Base-by-base conservation (phyloP, 2,888 invertebrate species). In the Cybosia mesomella region DNA sequence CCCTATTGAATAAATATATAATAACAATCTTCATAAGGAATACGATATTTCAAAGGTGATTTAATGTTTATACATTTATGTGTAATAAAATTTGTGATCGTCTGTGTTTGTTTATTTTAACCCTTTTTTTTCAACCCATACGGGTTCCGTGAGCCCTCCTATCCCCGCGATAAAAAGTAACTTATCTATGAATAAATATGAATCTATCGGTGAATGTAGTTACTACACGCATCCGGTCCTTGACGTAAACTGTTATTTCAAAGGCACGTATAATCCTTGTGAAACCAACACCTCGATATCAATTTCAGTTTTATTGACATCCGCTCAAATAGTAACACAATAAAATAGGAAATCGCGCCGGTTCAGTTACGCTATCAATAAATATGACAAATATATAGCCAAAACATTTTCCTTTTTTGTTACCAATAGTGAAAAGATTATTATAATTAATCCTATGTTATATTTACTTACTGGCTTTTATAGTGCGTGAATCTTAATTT, bases 31-130 rank as follows among this genome's bases (percentile, higher is more conserved):
- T 74, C 62, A 67, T 68, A 36, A 66, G 61, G 32, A 68, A 77
- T 39, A 70, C 68, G 66, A 73, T 69, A 79, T 76, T 71, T 73
- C 54, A 57, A 66, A 72, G 65, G 39, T 65, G 65, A 76, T 70
- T 73, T 72, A 77, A 77, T 81, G 70, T 82, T 81, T 82, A 73
- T 82, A 82, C 76, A 82, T 75, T 78, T 76, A 79, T 73, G 74
- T 74, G 75, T 74, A 83, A 83, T 83, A 80, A 81, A 82, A 78
- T 73, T 78, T 76, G 72, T 82, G 80, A 83, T 77, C 69, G 82
- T 83, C 77, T 34, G n/a, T 64, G n/a, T 43, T 39, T n/a, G 39
- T 60, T 72, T 77, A 11, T 53, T 21, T 62, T 32, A n/a, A 62
- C 28, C 49, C 32, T 32, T 32, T 9, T 28, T 21, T 21, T 3